Evolutionary conservation across 2,113 vertebrate species (phyloP).

Genomic region (Grallaria varia): DNA sequence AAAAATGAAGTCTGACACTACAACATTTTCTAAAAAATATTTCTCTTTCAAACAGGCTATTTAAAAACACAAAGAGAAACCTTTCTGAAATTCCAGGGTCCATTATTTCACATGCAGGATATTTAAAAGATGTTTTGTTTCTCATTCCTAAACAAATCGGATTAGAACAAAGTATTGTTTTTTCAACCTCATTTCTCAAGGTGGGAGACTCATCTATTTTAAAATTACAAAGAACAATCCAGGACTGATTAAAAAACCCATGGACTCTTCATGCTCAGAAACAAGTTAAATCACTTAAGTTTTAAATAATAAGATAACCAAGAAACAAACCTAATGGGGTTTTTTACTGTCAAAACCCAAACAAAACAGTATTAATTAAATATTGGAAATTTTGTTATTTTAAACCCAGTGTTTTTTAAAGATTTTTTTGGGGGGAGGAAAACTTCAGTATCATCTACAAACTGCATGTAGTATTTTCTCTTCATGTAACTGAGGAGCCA

Average conservation of each 20-base stretch:
- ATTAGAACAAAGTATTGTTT: neutral
- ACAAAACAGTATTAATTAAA: neutral
- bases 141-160: neutral
- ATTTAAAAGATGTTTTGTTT: neutral
- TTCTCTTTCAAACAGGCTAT: neutral
- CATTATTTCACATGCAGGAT: neutral
- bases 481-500: neutral
- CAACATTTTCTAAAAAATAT: neutral
- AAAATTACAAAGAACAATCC: neutral
- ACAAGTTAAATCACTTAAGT: neutral
- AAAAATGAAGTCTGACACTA: conserved; percentile 34
- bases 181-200: neutral
- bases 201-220: neutral
- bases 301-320: neutral
- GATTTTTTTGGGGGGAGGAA: neutral
- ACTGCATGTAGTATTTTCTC: neutral
- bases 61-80: neutral
- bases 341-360: neutral
- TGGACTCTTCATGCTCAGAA: neutral
- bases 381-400: neutral
- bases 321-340: neutral
- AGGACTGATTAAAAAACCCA: neutral
- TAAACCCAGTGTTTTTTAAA: neutral
- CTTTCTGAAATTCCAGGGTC: neutral
- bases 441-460: neutral